Evolutionary conservation across 2,113 vertebrate genomes (phyloP).

Genomic region (Melanocharis versteri): DNA sequence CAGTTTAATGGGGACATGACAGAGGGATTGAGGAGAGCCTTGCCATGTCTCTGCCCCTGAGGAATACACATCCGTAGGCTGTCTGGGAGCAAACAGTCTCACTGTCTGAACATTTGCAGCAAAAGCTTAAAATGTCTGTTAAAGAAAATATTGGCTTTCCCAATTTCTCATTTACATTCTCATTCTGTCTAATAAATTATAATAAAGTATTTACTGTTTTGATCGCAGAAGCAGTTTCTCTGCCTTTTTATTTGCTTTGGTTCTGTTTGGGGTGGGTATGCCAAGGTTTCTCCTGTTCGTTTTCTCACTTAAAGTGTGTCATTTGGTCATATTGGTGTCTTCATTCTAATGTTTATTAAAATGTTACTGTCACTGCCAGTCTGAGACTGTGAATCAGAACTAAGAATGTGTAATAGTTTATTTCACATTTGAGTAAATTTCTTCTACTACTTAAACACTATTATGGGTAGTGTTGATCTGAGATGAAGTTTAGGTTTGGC

Average conservation of each 20-base stretch:
- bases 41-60: not conserved
- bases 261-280: conserved; percentile 55
- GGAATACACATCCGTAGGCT: not conserved
- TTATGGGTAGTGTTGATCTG: conserved; percentile 56
- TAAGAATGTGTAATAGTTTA: conserved; percentile 67
- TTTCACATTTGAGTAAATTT: conserved; percentile 63
- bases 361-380: conserved; percentile 62
- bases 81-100: not conserved
- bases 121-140: conserved; percentile 8
- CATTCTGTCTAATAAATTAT: conserved; percentile 58
- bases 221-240: conserved; percentile 34
- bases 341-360: conserved; percentile 67
- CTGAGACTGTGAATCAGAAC: conserved; percentile 62
- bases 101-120: not conserved
- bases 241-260: conserved; percentile 50
- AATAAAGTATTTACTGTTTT: conserved; percentile 65
- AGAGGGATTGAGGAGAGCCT: not conserved
- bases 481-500: conserved; percentile 54
- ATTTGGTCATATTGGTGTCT: conserved; percentile 65
- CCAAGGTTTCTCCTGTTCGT: conserved; percentile 60
- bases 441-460: conserved; percentile 54
- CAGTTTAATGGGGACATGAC: not conserved
- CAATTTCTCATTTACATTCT: conserved; percentile 55
- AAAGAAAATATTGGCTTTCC: conserved; percentile 47
- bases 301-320: conserved; percentile 66